phyloP scores from a whole-genome alignment of 2,888 invertebrate species.

The Caenorhabditis macrosperma region DNA sequence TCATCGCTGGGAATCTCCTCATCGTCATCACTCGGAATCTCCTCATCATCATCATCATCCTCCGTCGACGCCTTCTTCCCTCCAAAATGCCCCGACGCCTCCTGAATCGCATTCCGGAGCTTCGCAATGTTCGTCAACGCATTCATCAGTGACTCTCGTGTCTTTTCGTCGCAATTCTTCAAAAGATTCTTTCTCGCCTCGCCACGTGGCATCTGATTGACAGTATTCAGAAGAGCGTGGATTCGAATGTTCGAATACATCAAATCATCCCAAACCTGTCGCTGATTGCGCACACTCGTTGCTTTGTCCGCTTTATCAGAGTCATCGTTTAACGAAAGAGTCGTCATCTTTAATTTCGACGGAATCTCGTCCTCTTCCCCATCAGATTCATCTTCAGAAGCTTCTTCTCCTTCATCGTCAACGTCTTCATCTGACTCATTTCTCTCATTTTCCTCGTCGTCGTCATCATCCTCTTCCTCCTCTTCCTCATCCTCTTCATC shows the following conservation, averaged over 20 bases:
- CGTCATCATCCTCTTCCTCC: slow-evolving; percentile 32
- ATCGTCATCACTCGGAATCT: slow-evolving; percentile 71
- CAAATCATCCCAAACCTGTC: slow-evolving; percentile 73
- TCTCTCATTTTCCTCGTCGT: slow-evolving; percentile 8
- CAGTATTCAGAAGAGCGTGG: slow-evolving; percentile 67
- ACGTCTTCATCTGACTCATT: slow-evolving; percentile 9
- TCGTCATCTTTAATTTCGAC: slow-evolving; percentile 17
- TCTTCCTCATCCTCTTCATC: slow-evolving; percentile 41
- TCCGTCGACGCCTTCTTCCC: slow-evolving; percentile 7
- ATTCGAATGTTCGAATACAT: slow-evolving; percentile 67
- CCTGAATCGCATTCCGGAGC: slow-evolving; percentile 51
- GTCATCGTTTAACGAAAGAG: slow-evolving; percentile 28
- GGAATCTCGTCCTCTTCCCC: neutral
- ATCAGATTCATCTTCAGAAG: slow-evolving; percentile 3
- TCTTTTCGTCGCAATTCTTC: slow-evolving; percentile 59
- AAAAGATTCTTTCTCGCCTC: slow-evolving; percentile 61
- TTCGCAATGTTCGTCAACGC: slow-evolving; percentile 63
- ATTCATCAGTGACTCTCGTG: slow-evolving; percentile 54
- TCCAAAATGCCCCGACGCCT: no score
- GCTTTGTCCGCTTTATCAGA: slow-evolving; percentile 53
- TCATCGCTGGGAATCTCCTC: slow-evolving; percentile 77
- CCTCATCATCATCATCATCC: slow-evolving; percentile 71
- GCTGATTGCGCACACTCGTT: slow-evolving; percentile 65
- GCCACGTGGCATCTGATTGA: slow-evolving; percentile 74
- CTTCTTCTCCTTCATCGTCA: slow-evolving; percentile 12